Evolutionary conservation across 2,797 vertebrate species (phyloP), one percentile per base, ranked within the genome.

Genomic region (Geotrypetes seraphini): DNA sequence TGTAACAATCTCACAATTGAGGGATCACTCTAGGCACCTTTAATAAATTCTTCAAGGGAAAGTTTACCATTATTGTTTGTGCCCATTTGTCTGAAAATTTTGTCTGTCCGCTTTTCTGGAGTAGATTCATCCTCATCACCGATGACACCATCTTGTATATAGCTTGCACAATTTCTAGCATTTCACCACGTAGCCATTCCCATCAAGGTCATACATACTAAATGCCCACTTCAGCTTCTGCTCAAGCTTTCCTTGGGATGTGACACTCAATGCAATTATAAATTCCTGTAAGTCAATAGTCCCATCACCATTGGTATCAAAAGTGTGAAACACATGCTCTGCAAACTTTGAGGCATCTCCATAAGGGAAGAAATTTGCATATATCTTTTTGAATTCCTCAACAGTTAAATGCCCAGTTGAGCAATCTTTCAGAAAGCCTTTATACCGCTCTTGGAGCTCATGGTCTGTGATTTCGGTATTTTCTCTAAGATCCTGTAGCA

Each of bases 81-180:
- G n/a, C n/a, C n/a, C n/a, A n/a, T n/a, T n/a, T n/a, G n/a, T n/a
- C n/a, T n/a, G n/a, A n/a, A n/a, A n/a, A n/a, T n/a, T n/a, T n/a
- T n/a, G n/a, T n/a, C n/a, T n/a, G n/a, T n/a, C n/a, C n/a, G n/a
- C n/a, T n/a, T n/a, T n/a, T n/a, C n/a, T n/a, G n/a, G n/a, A n/a
- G n/a, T n/a, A n/a, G n/a, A n/a, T n/a, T n/a, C n/a, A n/a, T n/a
- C n/a, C n/a, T n/a, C n/a, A n/a, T n/a, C n/a, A n/a, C n/a, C n/a
- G n/a, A n/a, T n/a, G n/a, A n/a, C n/a, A n/a, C n/a, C n/a, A n/a
- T n/a, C n/a, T n/a, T n/a, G n/a, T n/a, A n/a, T n/a, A n/a, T n/a
- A n/a, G n/a, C 87, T 85, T 89, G 87, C 31, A 89, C 86, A n/a
- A 89, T 89, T 74, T 89, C 87, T 35, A 89, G 69, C 87, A 89